phyloP scores from a whole-genome alignment of 2,888 invertebrate species.

The Drosophila atripex region DNA sequence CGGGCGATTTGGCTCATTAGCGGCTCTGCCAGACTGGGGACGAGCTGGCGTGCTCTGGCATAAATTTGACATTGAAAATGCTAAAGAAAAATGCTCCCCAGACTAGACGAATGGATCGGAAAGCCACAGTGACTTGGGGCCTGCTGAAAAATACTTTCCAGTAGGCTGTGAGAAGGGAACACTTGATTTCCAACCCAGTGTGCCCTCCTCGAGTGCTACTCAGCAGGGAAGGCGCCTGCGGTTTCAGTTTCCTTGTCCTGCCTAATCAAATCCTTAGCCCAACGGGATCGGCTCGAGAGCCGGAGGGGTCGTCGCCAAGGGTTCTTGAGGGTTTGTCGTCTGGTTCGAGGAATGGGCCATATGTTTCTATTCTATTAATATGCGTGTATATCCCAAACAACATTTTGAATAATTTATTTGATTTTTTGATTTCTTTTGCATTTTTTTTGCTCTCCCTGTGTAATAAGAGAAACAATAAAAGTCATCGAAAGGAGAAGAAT shows the following conservation, averaged over 20 bases:
- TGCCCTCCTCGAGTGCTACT: background rate
- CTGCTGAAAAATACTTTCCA: background rate
- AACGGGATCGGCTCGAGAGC: constrained; percentile 24
- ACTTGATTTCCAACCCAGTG: background rate
- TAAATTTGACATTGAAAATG: constrained; percentile 80
- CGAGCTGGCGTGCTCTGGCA: constrained; percentile 70
- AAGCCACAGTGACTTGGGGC: constrained; percentile 20
- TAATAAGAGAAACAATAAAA: constrained; percentile 73
- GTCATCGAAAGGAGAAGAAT: constrained; percentile 30
- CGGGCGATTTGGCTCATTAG: constrained; percentile 81
- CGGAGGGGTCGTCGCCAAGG: constrained; percentile 4
- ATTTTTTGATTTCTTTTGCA: constrained; percentile 76
- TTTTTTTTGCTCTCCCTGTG: constrained; percentile 40
- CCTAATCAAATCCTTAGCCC: constrained; percentile 47
- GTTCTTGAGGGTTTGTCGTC: constrained; percentile 24
- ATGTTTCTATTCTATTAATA: constrained; percentile 60
- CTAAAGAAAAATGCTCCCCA: constrained; percentile 33
- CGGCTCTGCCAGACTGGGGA: constrained; percentile 63
- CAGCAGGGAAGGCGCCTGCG: constrained; percentile 50
- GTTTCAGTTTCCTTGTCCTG: constrained; percentile 44
- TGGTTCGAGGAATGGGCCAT: constrained; percentile 36
- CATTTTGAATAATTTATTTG: constrained; percentile 80
- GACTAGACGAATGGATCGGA: constrained; percentile 25
- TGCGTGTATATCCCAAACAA: constrained; percentile 32
- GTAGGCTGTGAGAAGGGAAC: background rate